Percentiles rank a stretch among this genome's conserved stretches.
phyloP scores from a whole-genome alignment of 1,140 invertebrate species.

The Microvelia longipes region DNA sequence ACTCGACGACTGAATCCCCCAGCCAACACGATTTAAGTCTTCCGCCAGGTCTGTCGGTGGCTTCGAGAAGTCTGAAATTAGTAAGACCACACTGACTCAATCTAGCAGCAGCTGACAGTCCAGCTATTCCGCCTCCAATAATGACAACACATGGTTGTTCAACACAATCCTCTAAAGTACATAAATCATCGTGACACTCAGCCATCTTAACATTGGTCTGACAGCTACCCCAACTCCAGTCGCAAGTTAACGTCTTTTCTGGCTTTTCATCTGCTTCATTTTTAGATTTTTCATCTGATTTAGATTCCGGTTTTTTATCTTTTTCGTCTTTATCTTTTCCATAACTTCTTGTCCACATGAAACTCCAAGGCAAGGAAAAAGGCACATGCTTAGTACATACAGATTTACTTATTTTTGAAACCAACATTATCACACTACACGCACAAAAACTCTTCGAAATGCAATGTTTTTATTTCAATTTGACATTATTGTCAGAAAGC shows the following conservation, averaged over 20 bases:
- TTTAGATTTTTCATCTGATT: neutral
- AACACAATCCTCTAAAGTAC: slow-evolving; percentile 5
- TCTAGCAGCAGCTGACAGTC: slow-evolving; percentile 53
- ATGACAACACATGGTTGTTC: slow-evolving; percentile 46
- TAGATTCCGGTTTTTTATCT: neutral
- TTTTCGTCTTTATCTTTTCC: neutral
- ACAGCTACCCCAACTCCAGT: neutral
- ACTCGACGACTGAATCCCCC: slow-evolving; percentile 51
- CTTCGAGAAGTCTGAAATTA: slow-evolving; percentile 53
- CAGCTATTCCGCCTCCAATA: slow-evolving; percentile 56
- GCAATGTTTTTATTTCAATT: too few relatives aligned
- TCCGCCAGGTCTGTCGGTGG: slow-evolving; percentile 53
- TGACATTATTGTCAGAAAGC: too few relatives aligned
- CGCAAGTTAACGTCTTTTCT: neutral
- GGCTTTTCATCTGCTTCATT: neutral
- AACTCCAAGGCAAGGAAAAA: neutral
- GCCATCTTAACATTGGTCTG: neutral
- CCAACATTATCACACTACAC: neutral
- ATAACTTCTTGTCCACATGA: neutral
- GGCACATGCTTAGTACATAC: neutral
- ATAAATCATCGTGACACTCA: slow-evolving; percentile 12
- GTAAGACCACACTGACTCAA: slow-evolving; percentile 48
- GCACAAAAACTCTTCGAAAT: too few relatives aligned
- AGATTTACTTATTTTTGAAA: neutral
- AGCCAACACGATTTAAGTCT: slow-evolving; percentile 56